Base-by-base conservation (phyloP, 2,113 vertebrate species). In the Gambusia affinis region DNA sequence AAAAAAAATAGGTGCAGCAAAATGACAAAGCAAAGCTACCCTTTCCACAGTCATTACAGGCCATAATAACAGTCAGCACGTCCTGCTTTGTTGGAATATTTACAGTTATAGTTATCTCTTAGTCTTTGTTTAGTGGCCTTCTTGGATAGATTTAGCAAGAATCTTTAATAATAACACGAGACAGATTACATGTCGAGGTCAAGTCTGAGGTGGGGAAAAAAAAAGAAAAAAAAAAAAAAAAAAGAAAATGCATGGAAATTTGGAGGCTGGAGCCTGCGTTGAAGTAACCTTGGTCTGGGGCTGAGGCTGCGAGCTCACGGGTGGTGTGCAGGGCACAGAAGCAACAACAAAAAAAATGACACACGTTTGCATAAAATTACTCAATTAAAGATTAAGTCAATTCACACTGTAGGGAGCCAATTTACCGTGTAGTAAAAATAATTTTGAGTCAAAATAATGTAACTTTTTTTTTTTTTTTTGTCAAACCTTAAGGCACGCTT, bases 91-190 rank as follows among this genome's bases (percentile, higher is more conserved):
- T 75, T 87, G 65, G 60, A 85, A 89, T 86, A 92, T 89, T 86
- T 87, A 91, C 83, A 88, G 80, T 86, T 86, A 87, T 72, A 80
- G 81, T 81, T 83, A 86, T 90, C 76, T 63, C 35, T 72, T 68
- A 28, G 80, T 81, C 83, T 42, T 89, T 85, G 85, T 88, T 91
- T 88, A 86, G 84, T 87, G 89, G 87, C 84, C 85, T 92, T 90
- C 88, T 87, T 80, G 77, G 82, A 90, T 85, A 90, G 81, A 78
- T 87, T 70, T 44, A 81, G 31, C 27, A 67, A 78, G 75, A 82
- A 89, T 84, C 85, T 91, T 92, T 92, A 85, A 91, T 91, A 91
- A 89, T 73, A 89, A 80, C 79, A 81, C 31, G 84, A 42, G 67
- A 81, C 75, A 76, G 71, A 57, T 57, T 85, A 75, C 76, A 84